phyloP scores from a whole-genome alignment of 2,113 vertebrate genomes.

The Hoplias malabaricus region DNA sequence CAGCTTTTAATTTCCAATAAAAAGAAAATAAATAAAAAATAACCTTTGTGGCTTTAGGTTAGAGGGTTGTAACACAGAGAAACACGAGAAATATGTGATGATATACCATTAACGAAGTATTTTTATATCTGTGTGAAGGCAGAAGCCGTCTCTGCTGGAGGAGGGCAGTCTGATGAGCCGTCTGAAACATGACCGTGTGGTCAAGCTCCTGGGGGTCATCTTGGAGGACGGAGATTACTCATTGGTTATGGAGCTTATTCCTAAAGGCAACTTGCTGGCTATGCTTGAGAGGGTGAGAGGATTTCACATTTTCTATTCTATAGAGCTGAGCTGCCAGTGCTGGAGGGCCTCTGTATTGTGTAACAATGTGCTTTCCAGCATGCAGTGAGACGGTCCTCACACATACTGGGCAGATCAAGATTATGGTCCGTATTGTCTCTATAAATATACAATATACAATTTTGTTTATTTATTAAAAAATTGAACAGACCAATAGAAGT shows the following conservation, averaged over 20 bases:
- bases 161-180: slow-evolving; percentile 89
- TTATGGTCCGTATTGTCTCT: too few species aligned
- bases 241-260: slow-evolving; percentile 90
- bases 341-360: not conserved
- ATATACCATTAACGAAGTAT: not conserved
- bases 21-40: too few species aligned
- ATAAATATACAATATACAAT: too few species aligned
- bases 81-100: too few species aligned
- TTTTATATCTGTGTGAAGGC: slow-evolving; percentile 48
- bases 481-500: too few species aligned
- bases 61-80: too few species aligned
- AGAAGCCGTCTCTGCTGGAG: slow-evolving; percentile 82
- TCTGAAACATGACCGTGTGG: slow-evolving; percentile 84
- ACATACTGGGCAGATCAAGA: too few species aligned
- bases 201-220: slow-evolving; percentile 88
- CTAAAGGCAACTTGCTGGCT: slow-evolving; percentile 85
- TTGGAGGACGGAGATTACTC: slow-evolving; percentile 88
- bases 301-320: not conserved
- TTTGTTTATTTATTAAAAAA: too few species aligned
- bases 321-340: not conserved
- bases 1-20: too few species aligned
- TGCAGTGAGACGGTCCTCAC: too few species aligned
- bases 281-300: slow-evolving; percentile 78
- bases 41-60: too few species aligned
- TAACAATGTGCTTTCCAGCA: not conserved